A percentile compares a stretch with the other conserved stretches of the same genome.
These are phyloP conservation scores for Eupithecia pulchellata DNA, from an alignment of 2,888 invertebrate species.

Conservation along the genomic window DNA sequence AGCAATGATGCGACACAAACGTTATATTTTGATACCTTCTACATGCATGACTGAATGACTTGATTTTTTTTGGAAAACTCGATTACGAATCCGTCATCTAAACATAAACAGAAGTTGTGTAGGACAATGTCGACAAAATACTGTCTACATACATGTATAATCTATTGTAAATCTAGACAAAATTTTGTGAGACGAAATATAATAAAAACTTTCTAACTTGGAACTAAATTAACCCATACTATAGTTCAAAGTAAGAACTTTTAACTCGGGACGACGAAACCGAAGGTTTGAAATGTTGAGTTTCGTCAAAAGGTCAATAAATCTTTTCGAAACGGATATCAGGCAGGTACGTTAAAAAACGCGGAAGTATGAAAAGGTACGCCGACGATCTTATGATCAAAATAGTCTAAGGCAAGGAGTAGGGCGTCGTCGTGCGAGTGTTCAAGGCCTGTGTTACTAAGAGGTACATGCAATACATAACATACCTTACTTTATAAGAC, in stretches of 20 bases:
- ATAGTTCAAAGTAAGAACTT: no score
- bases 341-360: constrained; percentile 1
- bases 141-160: no score
- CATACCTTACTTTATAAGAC: no score
- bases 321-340: background rate
- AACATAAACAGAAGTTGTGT: background rate
- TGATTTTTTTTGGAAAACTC: background rate
- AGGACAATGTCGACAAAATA: background rate
- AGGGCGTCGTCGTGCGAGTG: background rate
- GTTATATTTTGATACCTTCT: background rate
- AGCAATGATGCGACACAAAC: constrained; percentile 1
- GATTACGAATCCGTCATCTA: background rate
- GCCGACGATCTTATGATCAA: constrained; percentile 3
- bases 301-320: background rate
- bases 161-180: no score
- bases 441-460: constrained; percentile 11
- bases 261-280: background rate
- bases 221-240: no score
- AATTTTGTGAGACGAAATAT: no score
- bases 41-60: background rate
- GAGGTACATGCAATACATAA: background rate
- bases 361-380: constrained; percentile 16
- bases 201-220: no score
- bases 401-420: background rate
- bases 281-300: background rate